phyloP scores from a whole-genome alignment of 2,797 vertebrate species.

The Gambelia wislizenii region DNA sequence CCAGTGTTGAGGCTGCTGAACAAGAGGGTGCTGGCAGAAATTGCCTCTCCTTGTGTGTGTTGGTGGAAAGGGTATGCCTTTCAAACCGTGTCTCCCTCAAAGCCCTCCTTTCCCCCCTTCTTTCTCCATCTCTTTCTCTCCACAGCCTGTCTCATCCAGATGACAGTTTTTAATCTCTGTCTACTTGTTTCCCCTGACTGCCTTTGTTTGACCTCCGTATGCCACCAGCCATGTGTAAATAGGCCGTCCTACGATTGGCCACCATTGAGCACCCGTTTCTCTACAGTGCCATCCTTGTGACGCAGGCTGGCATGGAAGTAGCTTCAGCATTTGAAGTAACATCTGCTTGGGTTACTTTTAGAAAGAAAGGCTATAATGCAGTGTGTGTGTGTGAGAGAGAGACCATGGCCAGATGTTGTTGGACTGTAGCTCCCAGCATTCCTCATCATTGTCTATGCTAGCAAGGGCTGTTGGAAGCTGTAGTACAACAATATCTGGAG shows the following conservation, averaged over 20 bases:
- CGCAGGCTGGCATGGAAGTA: neutral
- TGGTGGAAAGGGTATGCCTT: neutral
- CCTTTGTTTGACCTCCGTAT: slow-evolving; percentile 12
- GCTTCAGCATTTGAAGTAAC: neutral
- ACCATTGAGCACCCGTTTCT: neutral
- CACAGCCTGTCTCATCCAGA: neutral
- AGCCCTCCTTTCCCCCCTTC: neutral
- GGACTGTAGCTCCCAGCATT: too few relatives aligned
- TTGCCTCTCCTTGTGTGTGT: rapidly evolving
- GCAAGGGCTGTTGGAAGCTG: too few relatives aligned
- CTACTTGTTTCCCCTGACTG: neutral
- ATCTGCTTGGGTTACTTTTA: neutral
- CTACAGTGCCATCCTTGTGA: neutral
- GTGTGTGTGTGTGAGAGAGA: too few relatives aligned
- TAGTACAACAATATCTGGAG: too few relatives aligned
- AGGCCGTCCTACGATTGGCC: neutral
- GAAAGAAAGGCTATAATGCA: neutral
- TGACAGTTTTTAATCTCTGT: neutral
- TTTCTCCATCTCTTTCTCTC: too few relatives aligned
- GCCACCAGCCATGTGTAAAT: slow-evolving; percentile 17
- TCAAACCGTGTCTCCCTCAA: too few relatives aligned
- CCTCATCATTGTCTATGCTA: too few relatives aligned
- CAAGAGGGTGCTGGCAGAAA: neutral
- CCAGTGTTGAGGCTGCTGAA: neutral
- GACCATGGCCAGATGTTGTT: too few relatives aligned